phyloP scores from a whole-genome alignment of 2,888 invertebrate species.

The Nephrotoma flavescens region DNA sequence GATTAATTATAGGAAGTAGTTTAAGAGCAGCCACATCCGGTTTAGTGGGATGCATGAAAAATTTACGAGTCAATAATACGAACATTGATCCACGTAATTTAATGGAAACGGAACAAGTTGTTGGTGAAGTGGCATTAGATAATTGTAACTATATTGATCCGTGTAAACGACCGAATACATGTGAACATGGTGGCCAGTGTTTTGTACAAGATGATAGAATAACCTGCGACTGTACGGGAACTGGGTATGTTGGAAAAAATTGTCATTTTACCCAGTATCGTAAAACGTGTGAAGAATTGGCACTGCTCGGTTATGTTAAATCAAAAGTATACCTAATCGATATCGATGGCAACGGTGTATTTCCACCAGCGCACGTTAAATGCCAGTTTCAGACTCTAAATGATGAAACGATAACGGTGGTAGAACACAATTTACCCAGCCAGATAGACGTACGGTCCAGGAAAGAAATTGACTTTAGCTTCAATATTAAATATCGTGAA shows the following conservation, averaged over 20 bases:
- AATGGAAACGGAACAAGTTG: slow-evolving; percentile 66
- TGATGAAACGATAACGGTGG: slow-evolving; percentile 72
- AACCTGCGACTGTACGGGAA: slow-evolving; percentile 78
- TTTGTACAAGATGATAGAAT: slow-evolving; percentile 76
- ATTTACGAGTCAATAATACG: slow-evolving; percentile 69
- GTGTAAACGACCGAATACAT: slow-evolving; percentile 76
- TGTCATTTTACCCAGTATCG: slow-evolving; percentile 88
- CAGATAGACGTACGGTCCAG: slow-evolving; percentile 77
- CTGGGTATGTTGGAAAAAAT: slow-evolving; percentile 84
- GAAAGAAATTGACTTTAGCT: slow-evolving; percentile 65
- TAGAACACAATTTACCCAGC: slow-evolving; percentile 80
- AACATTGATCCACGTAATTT: slow-evolving; percentile 67
- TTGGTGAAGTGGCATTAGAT: slow-evolving; percentile 79
- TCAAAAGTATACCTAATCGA: slow-evolving; percentile 87
- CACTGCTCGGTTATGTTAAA: slow-evolving; percentile 71
- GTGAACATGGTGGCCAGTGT: slow-evolving; percentile 85
- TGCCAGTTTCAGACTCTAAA: slow-evolving; percentile 83
- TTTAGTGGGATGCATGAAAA: slow-evolving; percentile 82
- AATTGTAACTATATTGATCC: slow-evolving; percentile 84
- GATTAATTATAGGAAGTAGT: slow-evolving; percentile 67
- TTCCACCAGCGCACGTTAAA: slow-evolving; percentile 81
- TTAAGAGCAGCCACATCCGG: slow-evolving; percentile 57
- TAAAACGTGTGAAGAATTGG: slow-evolving; percentile 84
- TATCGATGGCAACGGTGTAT: slow-evolving; percentile 84
- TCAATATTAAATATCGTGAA: slow-evolving; percentile 74